Conservation (phyloP, 1,140 invertebrate genomes). For the Venustaconcha ellipsiformis region DNA sequence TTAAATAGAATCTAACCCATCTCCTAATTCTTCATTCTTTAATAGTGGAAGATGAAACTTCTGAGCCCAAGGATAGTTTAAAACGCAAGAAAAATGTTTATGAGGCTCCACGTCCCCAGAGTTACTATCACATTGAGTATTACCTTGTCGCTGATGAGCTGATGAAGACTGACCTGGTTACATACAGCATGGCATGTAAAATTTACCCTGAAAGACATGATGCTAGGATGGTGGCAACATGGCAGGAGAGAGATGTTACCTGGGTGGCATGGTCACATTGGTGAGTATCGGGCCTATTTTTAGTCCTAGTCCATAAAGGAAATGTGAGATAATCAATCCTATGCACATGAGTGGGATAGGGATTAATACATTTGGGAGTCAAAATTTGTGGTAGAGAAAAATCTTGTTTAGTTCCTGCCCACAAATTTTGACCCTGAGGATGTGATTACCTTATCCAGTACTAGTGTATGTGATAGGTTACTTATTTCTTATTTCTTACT, state of each 20-base stretch:
- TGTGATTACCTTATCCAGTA: too few relatives aligned
- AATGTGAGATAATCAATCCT: too few relatives aligned
- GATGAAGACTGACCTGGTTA: slow-evolving; percentile 63
- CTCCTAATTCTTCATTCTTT: slow-evolving; percentile 1
- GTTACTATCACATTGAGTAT: slow-evolving; percentile 67
- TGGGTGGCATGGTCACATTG: slow-evolving; percentile 67
- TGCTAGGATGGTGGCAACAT: slow-evolving; percentile 60
- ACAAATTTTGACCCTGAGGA: too few relatives aligned
- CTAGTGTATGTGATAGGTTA: too few relatives aligned
- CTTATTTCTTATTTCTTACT: too few relatives aligned
- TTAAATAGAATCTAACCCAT: background rate
- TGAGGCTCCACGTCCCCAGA: slow-evolving; percentile 61
- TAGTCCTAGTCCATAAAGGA: background rate
- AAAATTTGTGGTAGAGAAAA: too few relatives aligned
- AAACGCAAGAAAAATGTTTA: slow-evolving; percentile 59
- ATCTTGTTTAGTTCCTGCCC: too few relatives aligned
- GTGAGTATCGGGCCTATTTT: slow-evolving; percentile 37
- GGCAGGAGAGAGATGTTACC: slow-evolving; percentile 64
- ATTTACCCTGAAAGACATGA: slow-evolving; percentile 64
- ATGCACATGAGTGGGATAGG: too few relatives aligned
- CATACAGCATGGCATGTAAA: slow-evolving; percentile 64
- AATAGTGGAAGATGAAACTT: slow-evolving; percentile 24
- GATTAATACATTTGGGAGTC: too few relatives aligned
- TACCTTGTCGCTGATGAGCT: slow-evolving; percentile 60
- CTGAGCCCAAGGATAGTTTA: slow-evolving; percentile 49